phyloP scores from a whole-genome alignment of 2,888 invertebrate genomes.

The Leptopilina syphax region DNA sequence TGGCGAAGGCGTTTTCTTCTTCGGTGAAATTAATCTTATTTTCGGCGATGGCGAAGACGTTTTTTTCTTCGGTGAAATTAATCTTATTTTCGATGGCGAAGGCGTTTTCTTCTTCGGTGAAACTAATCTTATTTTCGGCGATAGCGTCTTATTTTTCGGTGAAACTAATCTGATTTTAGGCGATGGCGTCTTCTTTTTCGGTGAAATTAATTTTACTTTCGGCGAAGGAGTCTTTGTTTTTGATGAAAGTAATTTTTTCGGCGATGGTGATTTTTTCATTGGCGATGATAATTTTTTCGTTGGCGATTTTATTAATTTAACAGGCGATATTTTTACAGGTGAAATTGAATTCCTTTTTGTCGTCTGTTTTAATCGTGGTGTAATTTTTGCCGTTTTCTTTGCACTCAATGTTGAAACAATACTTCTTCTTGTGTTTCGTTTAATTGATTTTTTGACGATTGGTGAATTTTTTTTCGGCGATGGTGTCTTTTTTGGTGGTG shows the following conservation, averaged over 20 bases:
- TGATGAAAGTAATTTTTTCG: neutral
- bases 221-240: conserved; percentile 42
- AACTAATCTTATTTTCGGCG: neutral
- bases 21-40: neutral
- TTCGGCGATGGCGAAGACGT: neutral
- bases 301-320: neutral
- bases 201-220: neutral
- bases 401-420: neutral
- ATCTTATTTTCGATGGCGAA: neutral
- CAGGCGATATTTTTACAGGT: neutral
- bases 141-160: neutral
- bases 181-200: conserved; percentile 36
- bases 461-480: neutral
- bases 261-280: neutral
- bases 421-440: neutral
- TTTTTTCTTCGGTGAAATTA: neutral
- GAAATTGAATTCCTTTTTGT: conserved; percentile 36
- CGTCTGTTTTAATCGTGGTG: no score
- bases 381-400: no score
- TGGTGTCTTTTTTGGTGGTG: neutral
- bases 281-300: neutral
- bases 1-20: no score
- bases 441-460: neutral
- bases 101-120: neutral
- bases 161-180: neutral